phyloP scores from a whole-genome alignment of 2,113 vertebrate genomes.

The Neolamprologus tretocephalus region DNA sequence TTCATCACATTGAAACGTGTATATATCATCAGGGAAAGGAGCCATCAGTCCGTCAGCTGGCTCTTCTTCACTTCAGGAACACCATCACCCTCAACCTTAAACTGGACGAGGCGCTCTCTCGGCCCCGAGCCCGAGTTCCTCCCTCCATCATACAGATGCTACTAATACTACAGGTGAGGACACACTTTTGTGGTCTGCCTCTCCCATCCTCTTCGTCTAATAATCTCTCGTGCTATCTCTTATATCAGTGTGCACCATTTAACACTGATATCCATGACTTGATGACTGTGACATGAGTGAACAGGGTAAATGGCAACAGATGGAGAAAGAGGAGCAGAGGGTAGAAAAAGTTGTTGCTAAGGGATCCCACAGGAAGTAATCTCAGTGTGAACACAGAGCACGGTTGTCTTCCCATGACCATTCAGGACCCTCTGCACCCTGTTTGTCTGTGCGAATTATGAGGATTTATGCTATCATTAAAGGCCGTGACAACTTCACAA shows the following conservation, averaged over 20 bases:
- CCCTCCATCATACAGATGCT: conserved; percentile 92
- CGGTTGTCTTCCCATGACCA: conserved; percentile 56
- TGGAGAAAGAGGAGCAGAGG: not conserved
- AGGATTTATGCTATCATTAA: not conserved
- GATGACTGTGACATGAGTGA: not conserved
- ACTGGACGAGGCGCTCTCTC: conserved; percentile 84
- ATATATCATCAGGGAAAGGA: conserved; percentile 54
- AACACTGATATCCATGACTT: not conserved
- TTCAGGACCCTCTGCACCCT: not conserved
- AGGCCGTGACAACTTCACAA: not conserved
- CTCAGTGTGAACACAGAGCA: conserved; percentile 1
- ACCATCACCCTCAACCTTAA: conserved; percentile 90
- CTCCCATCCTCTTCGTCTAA: not conserved
- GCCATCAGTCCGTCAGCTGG: conserved; percentile 81
- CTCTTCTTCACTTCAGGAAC: conserved; percentile 89
- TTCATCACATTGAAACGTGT: not conserved
- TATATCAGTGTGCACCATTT: not conserved
- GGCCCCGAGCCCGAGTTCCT: conserved; percentile 82
- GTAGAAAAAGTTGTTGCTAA: not conserved
- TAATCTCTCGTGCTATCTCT: not conserved
- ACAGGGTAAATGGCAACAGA: conserved; percentile 3
- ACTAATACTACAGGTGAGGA: conserved; percentile 82
- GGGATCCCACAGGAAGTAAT: conserved; percentile 54
- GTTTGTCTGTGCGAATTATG: not conserved
- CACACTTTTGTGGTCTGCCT: not conserved